Evolutionary conservation across 2,797 vertebrate species (phyloP).

Genomic region (Brachyrhaphis roseni): DNA sequence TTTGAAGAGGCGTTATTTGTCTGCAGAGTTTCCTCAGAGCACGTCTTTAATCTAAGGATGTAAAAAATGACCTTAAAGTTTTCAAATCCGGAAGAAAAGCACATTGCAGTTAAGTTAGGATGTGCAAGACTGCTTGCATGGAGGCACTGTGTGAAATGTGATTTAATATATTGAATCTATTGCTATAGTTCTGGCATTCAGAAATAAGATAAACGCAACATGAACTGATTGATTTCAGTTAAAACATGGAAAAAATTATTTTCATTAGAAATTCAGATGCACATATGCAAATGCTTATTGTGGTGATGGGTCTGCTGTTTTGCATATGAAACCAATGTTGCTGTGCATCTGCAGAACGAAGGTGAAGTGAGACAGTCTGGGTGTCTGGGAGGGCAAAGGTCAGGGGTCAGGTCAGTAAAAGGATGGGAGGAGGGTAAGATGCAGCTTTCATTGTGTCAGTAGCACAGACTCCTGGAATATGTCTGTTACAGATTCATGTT

Average conservation of each 20-base stretch:
- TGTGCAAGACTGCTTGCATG: background rate
- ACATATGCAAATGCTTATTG: slow-evolving; percentile 48
- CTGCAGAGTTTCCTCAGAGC: slow-evolving; percentile 4
- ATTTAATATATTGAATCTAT: background rate
- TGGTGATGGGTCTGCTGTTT: slow-evolving; percentile 10
- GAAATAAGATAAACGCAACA: background rate
- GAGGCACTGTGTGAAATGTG: background rate
- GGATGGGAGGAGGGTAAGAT: slow-evolving; percentile 23
- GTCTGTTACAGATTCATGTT: background rate
- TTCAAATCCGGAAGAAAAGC: background rate
- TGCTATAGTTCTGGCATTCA: background rate
- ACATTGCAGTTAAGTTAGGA: background rate
- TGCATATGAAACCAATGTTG: slow-evolving; percentile 55
- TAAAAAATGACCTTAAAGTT: background rate
- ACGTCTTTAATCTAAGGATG: background rate
- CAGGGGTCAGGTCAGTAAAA: slow-evolving; percentile 50
- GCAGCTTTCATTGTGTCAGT: slow-evolving; percentile 34
- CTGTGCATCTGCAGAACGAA: slow-evolving; percentile 51
- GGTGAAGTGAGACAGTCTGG: slow-evolving; percentile 27
- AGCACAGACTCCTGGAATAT: slow-evolving; percentile 5
- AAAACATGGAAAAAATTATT: background rate
- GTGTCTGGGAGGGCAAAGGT: slow-evolving; percentile 54
- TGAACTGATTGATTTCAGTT: slow-evolving; percentile 5
- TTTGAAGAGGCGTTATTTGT: slow-evolving; percentile 6
- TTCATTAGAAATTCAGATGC: slow-evolving; percentile 50